Conservation (phyloP, 2,888 invertebrate genomes). For the Cryptocheilus praepositus region DNA sequence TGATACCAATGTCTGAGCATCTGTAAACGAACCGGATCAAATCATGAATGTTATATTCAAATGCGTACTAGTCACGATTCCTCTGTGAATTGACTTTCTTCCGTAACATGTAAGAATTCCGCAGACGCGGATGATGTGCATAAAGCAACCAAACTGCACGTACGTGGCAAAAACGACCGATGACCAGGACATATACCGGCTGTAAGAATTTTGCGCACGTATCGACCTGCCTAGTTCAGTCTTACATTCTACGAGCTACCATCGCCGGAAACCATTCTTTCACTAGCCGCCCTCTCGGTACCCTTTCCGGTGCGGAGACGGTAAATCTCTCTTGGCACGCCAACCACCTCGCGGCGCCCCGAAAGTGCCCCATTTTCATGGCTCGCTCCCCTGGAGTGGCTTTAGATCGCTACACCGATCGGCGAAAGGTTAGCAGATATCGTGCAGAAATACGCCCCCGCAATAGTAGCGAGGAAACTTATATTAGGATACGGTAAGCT, state of each 20-base stretch:
- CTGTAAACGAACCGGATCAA: too few relatives aligned
- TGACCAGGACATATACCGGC: too few relatives aligned
- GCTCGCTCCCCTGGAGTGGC: slow-evolving; percentile 36
- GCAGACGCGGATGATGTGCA: too few relatives aligned
- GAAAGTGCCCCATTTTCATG: slow-evolving; percentile 57
- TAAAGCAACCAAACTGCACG: not conserved
- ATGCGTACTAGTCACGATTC: too few relatives aligned
- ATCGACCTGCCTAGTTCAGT: not conserved
- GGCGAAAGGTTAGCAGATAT: slow-evolving; percentile 55
- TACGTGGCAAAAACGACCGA: not conserved
- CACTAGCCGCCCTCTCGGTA: slow-evolving; percentile 62
- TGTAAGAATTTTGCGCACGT: not conserved
- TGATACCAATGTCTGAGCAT: too few relatives aligned
- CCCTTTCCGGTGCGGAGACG: slow-evolving; percentile 67
- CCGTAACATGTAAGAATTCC: too few relatives aligned
- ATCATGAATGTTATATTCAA: too few relatives aligned
- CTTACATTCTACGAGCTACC: slow-evolving; percentile 52
- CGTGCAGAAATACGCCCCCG: slow-evolving; percentile 42
- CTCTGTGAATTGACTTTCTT: too few relatives aligned
- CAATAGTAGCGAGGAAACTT: slow-evolving; percentile 36
- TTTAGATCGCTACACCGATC: slow-evolving; percentile 49
- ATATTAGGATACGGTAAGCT: slow-evolving; percentile 47
- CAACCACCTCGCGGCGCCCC: slow-evolving; percentile 53
- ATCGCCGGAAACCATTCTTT: slow-evolving; percentile 69
- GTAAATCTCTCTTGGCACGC: slow-evolving; percentile 69